Conservation (phyloP, 2,113 vertebrate genomes). For the human (Homo sapiens) region GRCh38 chr2:3257001-3257500, state of each 20-base stretch:
- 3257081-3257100: slow-evolving; percentile 23
- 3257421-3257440: slow-evolving; percentile 94
- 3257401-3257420: slow-evolving; percentile 98
- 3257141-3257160: not conserved
- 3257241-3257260: slow-evolving; percentile 54
- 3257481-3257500: slow-evolving; percentile 79
- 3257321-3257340: slow-evolving; percentile 97
- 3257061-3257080: not conserved
- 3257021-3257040: not conserved
- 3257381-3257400: slow-evolving; percentile 96
- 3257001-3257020: not conserved
- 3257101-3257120: not conserved
- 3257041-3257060: not conserved
- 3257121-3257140: slow-evolving; percentile 52
- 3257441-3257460: slow-evolving; percentile 94
- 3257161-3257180: not conserved
- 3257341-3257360: slow-evolving; percentile 96
- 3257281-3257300: slow-evolving; percentile 92
- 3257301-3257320: slow-evolving; percentile 91
- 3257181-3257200: slow-evolving; percentile 29
- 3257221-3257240: slow-evolving; percentile 51
- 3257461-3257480: slow-evolving; percentile 79
- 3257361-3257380: slow-evolving; percentile 97
- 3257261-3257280: slow-evolving; percentile 64
- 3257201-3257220: slow-evolving; percentile 34